phyloP scores from a whole-genome alignment of 2,797 vertebrate genomes.

The Tragopan temminckii region DNA sequence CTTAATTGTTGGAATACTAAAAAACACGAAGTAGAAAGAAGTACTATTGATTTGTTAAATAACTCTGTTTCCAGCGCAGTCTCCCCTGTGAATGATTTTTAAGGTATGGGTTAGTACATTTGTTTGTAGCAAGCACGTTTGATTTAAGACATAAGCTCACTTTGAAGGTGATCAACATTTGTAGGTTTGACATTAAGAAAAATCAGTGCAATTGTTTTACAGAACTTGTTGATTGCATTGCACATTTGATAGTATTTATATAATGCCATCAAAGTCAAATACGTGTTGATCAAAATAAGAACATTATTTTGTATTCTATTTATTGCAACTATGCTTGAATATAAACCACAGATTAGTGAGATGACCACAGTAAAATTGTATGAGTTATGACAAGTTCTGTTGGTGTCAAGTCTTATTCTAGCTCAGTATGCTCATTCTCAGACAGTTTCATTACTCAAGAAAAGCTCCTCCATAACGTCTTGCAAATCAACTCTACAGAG shows the following conservation, averaged over 20 bases:
- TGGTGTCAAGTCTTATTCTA: not conserved
- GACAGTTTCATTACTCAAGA: not conserved
- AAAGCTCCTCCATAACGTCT: not conserved
- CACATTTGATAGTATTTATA: not conserved
- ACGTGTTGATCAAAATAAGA: not conserved
- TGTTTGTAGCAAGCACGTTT: not conserved
- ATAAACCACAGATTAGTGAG: not conserved
- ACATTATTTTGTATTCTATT: not conserved
- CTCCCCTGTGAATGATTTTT: conserved; percentile 8
- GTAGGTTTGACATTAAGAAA: not conserved
- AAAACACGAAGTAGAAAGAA: conserved; percentile 21
- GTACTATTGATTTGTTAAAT: conserved; percentile 15
- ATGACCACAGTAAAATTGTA: not conserved
- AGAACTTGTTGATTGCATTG: not conserved
- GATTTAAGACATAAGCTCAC: not conserved
- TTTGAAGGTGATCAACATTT: not conserved
- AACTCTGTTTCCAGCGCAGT: conserved; percentile 41
- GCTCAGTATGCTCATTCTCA: not conserved
- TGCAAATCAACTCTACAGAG: not conserved
- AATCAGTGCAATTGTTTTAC: not conserved
- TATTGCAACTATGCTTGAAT: not conserved
- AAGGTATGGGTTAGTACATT: not conserved
- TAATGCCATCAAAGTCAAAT: not conserved
- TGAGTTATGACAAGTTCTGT: not conserved
- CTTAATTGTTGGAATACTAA: conserved; percentile 42